These are phyloP conservation scores for Macrosteles quadrilineatus DNA, from an alignment of 1,140 invertebrate genomes.

Conservation along the genomic window DNA sequence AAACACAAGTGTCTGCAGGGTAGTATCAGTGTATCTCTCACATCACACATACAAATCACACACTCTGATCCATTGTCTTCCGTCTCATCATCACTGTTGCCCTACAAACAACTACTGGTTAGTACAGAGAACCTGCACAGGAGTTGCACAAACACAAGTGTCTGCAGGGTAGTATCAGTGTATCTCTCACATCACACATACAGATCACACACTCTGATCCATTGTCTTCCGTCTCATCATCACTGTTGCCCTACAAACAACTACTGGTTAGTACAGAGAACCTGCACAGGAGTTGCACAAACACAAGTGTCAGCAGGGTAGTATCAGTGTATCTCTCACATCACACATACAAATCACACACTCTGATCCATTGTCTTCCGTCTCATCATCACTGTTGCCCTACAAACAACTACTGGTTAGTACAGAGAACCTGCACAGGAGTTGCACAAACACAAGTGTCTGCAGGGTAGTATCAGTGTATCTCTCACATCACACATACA, in stretches of 20 bases:
- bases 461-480: conserved; percentile 96
- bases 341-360: conserved; percentile 99
- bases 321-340: conserved; percentile 93
- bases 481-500: conserved; percentile 98
- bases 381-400: conserved; percentile 80
- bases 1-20: conserved; percentile 97
- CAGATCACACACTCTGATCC: conserved; percentile 99
- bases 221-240: conserved; percentile 94
- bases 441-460: conserved; percentile 97
- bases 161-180: conserved; percentile 95
- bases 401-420: conserved; percentile 45
- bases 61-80: conserved; percentile 98
- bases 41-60: conserved; percentile 99
- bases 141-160: conserved; percentile 97
- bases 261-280: conserved; percentile 62
- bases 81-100: conserved; percentile 80
- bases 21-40: conserved; percentile 94
- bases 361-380: conserved; percentile 95
- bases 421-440: conserved; percentile 95
- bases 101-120: conserved; percentile 49
- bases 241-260: conserved; percentile 61
- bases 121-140: conserved; percentile 91
- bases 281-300: conserved; percentile 97
- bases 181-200: conserved; percentile 97
- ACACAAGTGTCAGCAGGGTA: conserved; percentile 97